Evolutionary conservation across 2,888 invertebrate genomes (phyloP).

Genomic region (Volucella bombylans): DNA sequence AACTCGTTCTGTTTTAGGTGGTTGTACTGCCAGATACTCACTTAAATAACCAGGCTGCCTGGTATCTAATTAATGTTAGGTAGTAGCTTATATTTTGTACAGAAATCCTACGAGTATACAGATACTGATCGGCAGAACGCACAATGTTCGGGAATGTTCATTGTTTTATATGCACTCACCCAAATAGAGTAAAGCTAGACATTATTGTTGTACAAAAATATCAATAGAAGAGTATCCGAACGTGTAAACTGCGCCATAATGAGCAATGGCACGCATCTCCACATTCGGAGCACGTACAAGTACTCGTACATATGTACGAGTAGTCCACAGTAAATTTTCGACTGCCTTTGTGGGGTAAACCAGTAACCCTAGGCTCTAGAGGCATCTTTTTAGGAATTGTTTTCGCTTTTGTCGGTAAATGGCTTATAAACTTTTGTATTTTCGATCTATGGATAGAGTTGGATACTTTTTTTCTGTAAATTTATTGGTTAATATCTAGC

Average conservation of each 20-base stretch:
- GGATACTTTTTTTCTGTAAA: background rate
- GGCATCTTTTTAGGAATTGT: slow-evolving; percentile 13
- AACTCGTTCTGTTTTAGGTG: slow-evolving; percentile 26
- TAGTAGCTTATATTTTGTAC: slow-evolving; percentile 22
- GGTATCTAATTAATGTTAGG: slow-evolving; percentile 50
- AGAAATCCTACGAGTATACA: slow-evolving; percentile 15
- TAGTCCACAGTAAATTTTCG: too few relatives aligned
- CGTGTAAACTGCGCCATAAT: slow-evolving; percentile 8
- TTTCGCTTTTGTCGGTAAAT: slow-evolving; percentile 53
- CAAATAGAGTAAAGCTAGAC: slow-evolving; percentile 34
- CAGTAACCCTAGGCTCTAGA: slow-evolving; percentile 18
- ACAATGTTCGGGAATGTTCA: slow-evolving; percentile 41
- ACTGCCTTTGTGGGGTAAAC: background rate
- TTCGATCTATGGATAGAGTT: background rate
- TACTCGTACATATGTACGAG: background rate
- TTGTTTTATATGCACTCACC: slow-evolving; percentile 54
- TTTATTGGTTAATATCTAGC: slow-evolving; percentile 22
- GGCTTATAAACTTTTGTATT: slow-evolving; percentile 36
- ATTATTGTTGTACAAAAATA: background rate
- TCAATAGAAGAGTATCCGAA: too few relatives aligned
- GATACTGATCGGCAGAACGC: slow-evolving; percentile 39
- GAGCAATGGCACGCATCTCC: slow-evolving; percentile 28
- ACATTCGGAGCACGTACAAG: too few relatives aligned
- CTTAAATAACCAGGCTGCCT: slow-evolving; percentile 25
- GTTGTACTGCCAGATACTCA: slow-evolving; percentile 16